Evolutionary conservation across 2,113 vertebrate species (phyloP).

Genomic region (Zapus hudsonius): DNA sequence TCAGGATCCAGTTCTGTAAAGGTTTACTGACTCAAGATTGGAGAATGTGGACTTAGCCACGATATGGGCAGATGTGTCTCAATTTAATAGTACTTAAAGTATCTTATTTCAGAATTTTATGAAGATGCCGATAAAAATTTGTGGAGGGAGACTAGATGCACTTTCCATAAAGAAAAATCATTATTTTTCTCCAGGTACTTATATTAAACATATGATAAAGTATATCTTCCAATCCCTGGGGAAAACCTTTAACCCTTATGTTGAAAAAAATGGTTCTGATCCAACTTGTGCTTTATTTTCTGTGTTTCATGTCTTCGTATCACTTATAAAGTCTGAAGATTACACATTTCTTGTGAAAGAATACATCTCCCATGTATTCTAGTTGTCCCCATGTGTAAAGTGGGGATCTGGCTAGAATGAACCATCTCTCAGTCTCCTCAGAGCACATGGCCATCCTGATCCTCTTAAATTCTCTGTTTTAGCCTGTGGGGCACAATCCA

Average conservation of each 20-base stretch:
- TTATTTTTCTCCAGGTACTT: background rate
- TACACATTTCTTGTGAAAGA: slow-evolving; percentile 2
- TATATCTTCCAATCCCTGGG: background rate
- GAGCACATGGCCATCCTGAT: too few relatives aligned
- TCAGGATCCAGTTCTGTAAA: background rate
- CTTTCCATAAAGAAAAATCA: background rate
- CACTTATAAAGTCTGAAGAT: background rate
- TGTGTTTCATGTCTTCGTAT: background rate
- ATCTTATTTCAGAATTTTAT: background rate
- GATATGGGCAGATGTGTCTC: background rate
- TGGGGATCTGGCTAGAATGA: accelerated
- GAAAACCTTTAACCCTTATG: background rate
- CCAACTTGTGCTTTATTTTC: background rate
- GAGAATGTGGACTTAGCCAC: background rate
- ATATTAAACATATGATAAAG: background rate
- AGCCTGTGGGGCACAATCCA: background rate
- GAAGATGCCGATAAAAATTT: slow-evolving; percentile 26
- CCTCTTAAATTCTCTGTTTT: background rate
- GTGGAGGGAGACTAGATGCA: background rate
- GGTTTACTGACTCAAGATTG: background rate
- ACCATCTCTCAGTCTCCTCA: background rate
- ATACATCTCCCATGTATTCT: background rate
- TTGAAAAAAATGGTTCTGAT: background rate
- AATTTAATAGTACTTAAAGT: background rate
- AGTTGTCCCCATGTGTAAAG: background rate